Evolutionary conservation across 2,888 invertebrate genomes (phyloP).

Genomic region (Tiphia femorata): DNA sequence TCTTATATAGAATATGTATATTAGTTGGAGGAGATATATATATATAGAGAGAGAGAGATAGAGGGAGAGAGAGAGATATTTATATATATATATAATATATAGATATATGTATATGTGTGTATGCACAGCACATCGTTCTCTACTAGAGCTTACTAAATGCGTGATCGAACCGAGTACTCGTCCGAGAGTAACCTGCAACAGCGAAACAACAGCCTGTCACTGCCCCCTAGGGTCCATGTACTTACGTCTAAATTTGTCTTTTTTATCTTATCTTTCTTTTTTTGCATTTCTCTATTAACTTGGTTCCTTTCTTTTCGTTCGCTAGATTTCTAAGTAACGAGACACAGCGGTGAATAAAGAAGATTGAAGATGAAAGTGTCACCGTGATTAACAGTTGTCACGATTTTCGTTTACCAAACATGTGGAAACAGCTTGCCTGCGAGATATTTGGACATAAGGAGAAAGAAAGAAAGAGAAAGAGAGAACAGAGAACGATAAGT

Average conservation of each 20-base stretch:
- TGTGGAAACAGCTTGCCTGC: too few species aligned
- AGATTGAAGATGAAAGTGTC: too few species aligned
- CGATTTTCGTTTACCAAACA: too few species aligned
- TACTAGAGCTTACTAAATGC: slow-evolving; percentile 68
- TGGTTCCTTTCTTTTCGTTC: neutral
- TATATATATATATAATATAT: slow-evolving; percentile 16
- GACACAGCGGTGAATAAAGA: too few species aligned
- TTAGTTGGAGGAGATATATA: neutral
- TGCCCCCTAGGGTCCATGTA: slow-evolving; percentile 50
- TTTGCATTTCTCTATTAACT: neutral
- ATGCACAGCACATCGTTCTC: slow-evolving; percentile 64
- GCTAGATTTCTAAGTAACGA: too few species aligned
- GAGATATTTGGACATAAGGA: too few species aligned
- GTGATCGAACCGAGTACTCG: slow-evolving; percentile 69
- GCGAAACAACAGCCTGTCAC: slow-evolving; percentile 67
- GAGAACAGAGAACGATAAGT: too few species aligned
- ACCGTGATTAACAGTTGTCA: too few species aligned
- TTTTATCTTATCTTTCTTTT: slow-evolving; percentile 9
- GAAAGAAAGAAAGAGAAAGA: neutral
- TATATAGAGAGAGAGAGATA: too few species aligned
- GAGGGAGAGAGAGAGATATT: too few species aligned
- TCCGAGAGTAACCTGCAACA: slow-evolving; percentile 69
- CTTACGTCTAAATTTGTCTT: slow-evolving; percentile 43
- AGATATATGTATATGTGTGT: slow-evolving; percentile 30
- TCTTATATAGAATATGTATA: neutral